Base-by-base conservation (phyloP, 2,888 invertebrate genomes). In the Pomacea canaliculata region DNA sequence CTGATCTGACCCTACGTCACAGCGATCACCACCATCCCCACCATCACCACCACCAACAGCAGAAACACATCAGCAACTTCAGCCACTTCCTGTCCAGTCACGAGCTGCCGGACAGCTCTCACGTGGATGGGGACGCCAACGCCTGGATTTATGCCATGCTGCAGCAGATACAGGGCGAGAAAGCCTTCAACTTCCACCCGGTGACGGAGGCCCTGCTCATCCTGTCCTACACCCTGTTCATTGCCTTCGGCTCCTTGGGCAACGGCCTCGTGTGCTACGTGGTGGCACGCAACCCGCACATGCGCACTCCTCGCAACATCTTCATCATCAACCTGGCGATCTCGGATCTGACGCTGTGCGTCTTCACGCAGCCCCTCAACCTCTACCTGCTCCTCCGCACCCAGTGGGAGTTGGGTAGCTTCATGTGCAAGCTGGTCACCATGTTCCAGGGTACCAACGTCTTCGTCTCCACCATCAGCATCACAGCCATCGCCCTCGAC, bases 401-500 rank as follows among this genome's bases (percentile, higher is more conserved):
- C 89, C 85, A 87, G 69, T 97, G 97, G 96, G 95, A 95, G 0
- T 92, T 97, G 66, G 96, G 97, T 18, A 93, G 94, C 85, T 94
- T 95, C 91, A 94, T 93, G 75, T 97, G 97, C 91, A 97, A 97
- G 91, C 93, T 96, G 82, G 95, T 96, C 82, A 95, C 96, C 0
- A 94, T 95, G 79, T 93, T 96, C 70, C 96, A 97, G 89, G 97
- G 96, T 0, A 95, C 95, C 80, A 97, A 96, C 86, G 96, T 97
- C 84, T 97, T 96, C 90, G 96, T 97, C 0, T 97, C 97, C 0
- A 97, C 97, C 1, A 96, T 97, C 88, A 96, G 96, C 82, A 97
- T 97, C 84, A 96, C 97, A 7, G 97, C 97, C 13, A 97, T 97
- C 83, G 92, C 92, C 0, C 84, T 92, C 66, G 90, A 90, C 81